A percentile compares a stretch with the other conserved stretches of the same genome.
Evolutionary conservation across 1,140 invertebrate species (phyloP).

Genomic region (Tetramorium alpestre): DNA sequence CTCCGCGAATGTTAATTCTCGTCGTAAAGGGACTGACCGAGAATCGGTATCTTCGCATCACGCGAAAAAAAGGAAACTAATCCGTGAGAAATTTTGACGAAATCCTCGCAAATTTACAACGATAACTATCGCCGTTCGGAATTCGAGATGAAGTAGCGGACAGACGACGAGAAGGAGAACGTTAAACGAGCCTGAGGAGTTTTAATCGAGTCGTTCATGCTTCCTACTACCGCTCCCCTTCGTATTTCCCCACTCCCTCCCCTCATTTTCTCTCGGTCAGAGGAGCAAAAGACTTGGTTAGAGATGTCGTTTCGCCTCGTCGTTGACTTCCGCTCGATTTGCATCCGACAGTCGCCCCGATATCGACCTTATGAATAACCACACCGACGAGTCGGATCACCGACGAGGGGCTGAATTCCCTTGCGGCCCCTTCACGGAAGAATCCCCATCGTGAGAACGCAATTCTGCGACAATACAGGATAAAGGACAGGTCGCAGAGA

Average conservation of each 20-base stretch:
- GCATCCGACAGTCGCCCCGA: constrained; percentile 64
- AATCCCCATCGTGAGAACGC: constrained; percentile 62
- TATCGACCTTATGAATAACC: constrained; percentile 73
- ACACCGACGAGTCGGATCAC: constrained; percentile 47
- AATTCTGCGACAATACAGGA: constrained; percentile 14
- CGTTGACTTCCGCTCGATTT: constrained; percentile 74
- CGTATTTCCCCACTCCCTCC: not conserved
- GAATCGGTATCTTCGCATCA: not conserved
- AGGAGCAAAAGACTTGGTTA: constrained; percentile 39
- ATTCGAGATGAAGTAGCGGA: not conserved
- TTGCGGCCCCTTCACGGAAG: constrained; percentile 58
- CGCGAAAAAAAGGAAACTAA: not conserved
- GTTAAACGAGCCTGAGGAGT: constrained; percentile 62
- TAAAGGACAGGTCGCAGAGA: not conserved
- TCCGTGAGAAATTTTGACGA: not conserved
- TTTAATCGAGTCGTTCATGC: constrained; percentile 62
- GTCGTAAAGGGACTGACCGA: not conserved
- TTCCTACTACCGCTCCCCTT: not conserved
- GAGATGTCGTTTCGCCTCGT: constrained; percentile 55
- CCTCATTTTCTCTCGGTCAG: constrained; percentile 5
- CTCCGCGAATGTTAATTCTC: not conserved
- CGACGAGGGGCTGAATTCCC: constrained; percentile 43
- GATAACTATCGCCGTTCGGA: not conserved
- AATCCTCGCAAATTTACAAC: not conserved
- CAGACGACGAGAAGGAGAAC: not conserved